phyloP scores from a whole-genome alignment of 2,113 vertebrate species.

The Thomomys bottae region DNA sequence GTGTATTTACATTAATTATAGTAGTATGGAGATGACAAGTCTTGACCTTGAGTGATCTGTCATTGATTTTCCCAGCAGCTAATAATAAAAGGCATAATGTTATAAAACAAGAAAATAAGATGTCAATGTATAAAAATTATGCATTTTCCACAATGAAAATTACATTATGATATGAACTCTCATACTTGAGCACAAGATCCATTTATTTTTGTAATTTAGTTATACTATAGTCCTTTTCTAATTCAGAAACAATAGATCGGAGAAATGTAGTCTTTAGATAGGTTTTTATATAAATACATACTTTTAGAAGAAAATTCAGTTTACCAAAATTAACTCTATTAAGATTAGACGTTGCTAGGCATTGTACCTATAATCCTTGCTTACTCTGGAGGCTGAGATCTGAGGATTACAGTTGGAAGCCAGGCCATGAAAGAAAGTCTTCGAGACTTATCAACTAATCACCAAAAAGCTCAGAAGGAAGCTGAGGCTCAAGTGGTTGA shows the following conservation, averaged over 20 bases:
- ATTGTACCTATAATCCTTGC: no score
- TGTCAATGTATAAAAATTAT: not conserved
- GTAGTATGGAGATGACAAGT: not conserved
- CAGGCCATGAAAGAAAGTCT: no score
- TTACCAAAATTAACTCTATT: constrained; percentile 10
- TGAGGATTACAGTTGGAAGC: no score
- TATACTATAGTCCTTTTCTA: constrained; percentile 11
- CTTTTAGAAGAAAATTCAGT: constrained; percentile 18
- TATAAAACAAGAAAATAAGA: not conserved
- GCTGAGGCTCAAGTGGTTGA: no score
- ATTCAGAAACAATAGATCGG: not conserved
- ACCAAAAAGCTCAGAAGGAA: no score
- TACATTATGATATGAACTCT: not conserved
- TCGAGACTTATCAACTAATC: no score
- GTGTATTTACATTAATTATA: not conserved
- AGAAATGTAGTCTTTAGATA: not conserved
- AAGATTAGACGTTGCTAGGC: no score
- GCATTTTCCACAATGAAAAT: constrained; percentile 1
- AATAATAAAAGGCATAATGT: not conserved
- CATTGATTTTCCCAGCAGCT: not conserved
- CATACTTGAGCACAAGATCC: not conserved
- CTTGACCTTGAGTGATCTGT: not conserved
- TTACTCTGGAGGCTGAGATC: no score
- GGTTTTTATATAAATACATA: not conserved
- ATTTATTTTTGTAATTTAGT: constrained; percentile 34